phyloP scores from a whole-genome alignment of 2,113 vertebrate genomes.

The Nothoprocta pentlandii region DNA sequence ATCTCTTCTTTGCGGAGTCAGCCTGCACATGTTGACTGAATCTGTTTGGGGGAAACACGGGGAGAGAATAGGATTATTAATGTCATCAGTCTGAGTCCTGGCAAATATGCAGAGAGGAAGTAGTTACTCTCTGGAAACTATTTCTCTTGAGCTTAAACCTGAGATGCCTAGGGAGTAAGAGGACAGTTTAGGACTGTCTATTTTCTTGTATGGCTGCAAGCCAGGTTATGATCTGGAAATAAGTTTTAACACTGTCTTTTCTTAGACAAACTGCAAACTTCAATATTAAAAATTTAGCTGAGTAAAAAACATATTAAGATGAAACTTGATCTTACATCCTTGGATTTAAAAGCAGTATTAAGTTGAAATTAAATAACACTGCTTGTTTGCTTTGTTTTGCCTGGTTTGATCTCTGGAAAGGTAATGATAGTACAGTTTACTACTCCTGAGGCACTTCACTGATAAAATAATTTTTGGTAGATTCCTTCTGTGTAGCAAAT shows the following conservation, averaged over 20 bases:
- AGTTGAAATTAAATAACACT: not conserved
- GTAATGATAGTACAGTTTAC: not conserved
- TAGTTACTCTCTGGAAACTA: constrained; percentile 25
- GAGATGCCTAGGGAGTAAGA: not conserved
- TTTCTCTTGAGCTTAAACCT: constrained; percentile 41
- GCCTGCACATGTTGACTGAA: rapidly evolving
- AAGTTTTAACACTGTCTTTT: not conserved
- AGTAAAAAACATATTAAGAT: not conserved
- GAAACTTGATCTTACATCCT: not conserved
- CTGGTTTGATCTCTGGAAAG: not conserved
- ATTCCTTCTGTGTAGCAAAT: not conserved
- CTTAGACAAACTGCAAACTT: not conserved
- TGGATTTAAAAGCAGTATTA: not conserved
- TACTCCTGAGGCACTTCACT: not conserved
- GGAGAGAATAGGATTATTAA: not conserved
- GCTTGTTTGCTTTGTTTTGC: not conserved
- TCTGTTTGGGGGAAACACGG: not conserved
- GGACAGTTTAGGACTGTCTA: constrained; percentile 4
- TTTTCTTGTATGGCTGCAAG: constrained; percentile 42
- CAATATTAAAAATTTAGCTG: not conserved
- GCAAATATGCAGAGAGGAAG: constrained; percentile 2
- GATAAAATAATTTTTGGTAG: not conserved
- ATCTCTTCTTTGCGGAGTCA: not conserved
- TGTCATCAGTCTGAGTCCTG: not conserved
- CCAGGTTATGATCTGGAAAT: not conserved